Percentiles rank a stretch among this genome's conserved stretches.
Conservation (phyloP, 2,888 invertebrate genomes). For the Hybos culiciformis region DNA sequence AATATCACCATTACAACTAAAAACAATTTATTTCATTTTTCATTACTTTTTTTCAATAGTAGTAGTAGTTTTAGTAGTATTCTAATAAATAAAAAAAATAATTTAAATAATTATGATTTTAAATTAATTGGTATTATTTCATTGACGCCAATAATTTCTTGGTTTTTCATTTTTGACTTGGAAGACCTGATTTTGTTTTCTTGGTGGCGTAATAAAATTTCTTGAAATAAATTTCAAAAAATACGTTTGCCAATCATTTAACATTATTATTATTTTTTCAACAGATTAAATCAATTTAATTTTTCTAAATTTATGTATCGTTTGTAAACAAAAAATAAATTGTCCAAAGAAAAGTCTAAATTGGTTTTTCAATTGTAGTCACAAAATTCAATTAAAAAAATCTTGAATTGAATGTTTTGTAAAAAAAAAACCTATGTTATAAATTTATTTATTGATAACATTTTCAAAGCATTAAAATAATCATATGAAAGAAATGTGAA, state of each 20-base stretch:
- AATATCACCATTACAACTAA: not conserved
- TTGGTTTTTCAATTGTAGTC: too few relatives aligned
- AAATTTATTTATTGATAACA: not conserved
- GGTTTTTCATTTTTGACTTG: slow-evolving; percentile 19
- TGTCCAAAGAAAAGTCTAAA: too few relatives aligned
- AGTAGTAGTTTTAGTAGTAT: not conserved
- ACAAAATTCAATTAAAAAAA: too few relatives aligned
- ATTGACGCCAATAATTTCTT: slow-evolving; percentile 17
- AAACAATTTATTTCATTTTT: too few relatives aligned
- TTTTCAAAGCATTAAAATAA: too few relatives aligned
- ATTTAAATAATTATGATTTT: not conserved
- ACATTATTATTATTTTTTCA: slow-evolving; percentile 17
- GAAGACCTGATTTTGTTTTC: slow-evolving; percentile 22
- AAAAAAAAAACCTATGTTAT: not conserved
- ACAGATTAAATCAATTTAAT: too few relatives aligned
- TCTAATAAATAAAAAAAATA: not conserved
- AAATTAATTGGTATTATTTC: slow-evolving; percentile 1
- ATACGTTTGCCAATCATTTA: slow-evolving; percentile 20
- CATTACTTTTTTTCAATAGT: not conserved
- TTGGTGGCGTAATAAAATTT: slow-evolving; percentile 24
- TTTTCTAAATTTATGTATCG: too few relatives aligned
- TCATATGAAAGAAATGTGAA: too few relatives aligned
- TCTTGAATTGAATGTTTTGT: too few relatives aligned
- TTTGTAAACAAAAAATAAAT: too few relatives aligned
- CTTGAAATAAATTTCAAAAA: slow-evolving; percentile 20